A percentile compares a stretch with the other conserved stretches of the same genome.
Conservation (phyloP, 2,113 vertebrate species). For the Seriola aureovittata region DNA sequence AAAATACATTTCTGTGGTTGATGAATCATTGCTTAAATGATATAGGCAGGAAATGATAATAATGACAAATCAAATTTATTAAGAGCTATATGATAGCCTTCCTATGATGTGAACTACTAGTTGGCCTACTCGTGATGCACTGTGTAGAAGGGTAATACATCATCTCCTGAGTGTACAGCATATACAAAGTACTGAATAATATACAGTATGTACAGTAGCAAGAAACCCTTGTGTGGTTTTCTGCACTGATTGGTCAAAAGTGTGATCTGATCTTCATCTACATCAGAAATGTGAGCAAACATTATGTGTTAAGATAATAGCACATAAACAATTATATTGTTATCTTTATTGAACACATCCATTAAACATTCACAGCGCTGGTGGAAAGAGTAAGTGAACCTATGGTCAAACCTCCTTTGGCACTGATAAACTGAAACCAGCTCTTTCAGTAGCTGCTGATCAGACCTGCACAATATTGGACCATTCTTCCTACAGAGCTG, state of each 20-base stretch:
- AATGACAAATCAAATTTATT: not conserved
- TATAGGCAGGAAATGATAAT: conserved; percentile 7
- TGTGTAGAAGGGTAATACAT: not conserved
- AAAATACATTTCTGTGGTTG: not conserved
- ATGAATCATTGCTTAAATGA: not conserved
- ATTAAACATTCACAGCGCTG: not conserved
- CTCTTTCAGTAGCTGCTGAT: too few species aligned
- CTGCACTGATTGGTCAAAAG: not conserved
- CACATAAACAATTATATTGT: not conserved
- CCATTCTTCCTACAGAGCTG: too few species aligned
- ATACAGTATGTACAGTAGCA: not conserved
- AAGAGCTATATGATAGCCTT: not conserved
- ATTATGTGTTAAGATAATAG: not conserved
- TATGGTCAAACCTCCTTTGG: too few species aligned
- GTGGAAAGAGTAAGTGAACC: too few species aligned
- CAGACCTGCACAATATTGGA: too few species aligned
- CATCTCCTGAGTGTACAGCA: not conserved
- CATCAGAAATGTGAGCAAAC: not conserved
- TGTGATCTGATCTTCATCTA: not conserved
- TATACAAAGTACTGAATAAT: not conserved
- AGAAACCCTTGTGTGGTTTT: too few species aligned
- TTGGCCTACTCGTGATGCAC: not conserved
- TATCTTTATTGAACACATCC: not conserved
- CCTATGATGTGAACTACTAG: not conserved
- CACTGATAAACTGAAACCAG: too few species aligned